Conservation (phyloP, 2,113 vertebrate genomes). For the Larimichthys crocea region DNA sequence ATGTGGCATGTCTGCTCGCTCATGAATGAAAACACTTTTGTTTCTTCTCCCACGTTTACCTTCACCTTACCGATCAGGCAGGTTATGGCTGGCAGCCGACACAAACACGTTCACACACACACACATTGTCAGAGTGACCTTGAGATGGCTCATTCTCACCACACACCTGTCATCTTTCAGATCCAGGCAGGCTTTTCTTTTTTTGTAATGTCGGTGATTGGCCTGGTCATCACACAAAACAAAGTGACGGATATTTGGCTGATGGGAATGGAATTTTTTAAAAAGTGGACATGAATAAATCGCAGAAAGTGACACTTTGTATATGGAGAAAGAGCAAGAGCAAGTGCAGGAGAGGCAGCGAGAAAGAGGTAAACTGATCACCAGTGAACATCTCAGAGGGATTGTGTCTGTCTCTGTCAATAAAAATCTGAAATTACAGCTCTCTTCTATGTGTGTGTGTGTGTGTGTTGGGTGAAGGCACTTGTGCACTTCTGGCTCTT, state of each 20-base stretch:
- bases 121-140: conserved; percentile 65
- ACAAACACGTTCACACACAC: conserved; percentile 19
- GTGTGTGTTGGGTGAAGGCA: neutral
- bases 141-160: conserved; percentile 57
- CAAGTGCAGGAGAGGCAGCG: conserved; percentile 8
- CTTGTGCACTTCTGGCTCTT: neutral
- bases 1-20: neutral
- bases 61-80: conserved; percentile 40
- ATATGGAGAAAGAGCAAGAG: conserved; percentile 11
- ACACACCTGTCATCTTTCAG: conserved; percentile 45
- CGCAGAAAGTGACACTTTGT: conserved; percentile 8
- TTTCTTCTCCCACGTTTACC: too few relatives aligned
- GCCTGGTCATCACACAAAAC: conserved; percentile 9
- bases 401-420: conserved; percentile 71
- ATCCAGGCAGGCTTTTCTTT: neutral
- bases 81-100: conserved; percentile 37
- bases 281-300: conserved; percentile 21
- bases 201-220: conserved; percentile 36
- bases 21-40: neutral
- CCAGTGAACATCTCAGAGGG: conserved; percentile 59
- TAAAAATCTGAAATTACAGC: conserved; percentile 80
- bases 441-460: conserved; percentile 28
- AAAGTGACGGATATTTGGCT: conserved; percentile 33
- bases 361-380: conserved; percentile 60
- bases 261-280: conserved; percentile 14